Base-by-base conservation (phyloP, 1,140 invertebrate genomes). In the Cataglyphis hispanica region DNA sequence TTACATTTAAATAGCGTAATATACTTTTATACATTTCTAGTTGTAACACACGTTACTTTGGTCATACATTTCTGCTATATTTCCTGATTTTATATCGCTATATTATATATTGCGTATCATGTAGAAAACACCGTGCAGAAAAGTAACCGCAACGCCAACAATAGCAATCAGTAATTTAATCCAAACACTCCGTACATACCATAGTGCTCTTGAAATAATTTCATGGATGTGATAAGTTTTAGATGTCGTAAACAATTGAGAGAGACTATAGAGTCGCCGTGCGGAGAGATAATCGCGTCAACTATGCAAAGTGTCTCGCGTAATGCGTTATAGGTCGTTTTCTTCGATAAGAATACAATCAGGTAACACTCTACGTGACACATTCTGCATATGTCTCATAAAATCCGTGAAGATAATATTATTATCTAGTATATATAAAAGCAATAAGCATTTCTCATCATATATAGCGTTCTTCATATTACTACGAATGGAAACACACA, bases 191-290 rank as follows among this genome's bases (percentile, higher is more conserved):
- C 58, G 56, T 86, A 72, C 56, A 34, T 86, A 84, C 85, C 63
- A 69, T 80, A 75, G 87, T 80, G 53, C 37, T 69, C 72, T 72
- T 60, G 19, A 81, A 50, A 27, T 88, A 90, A 88, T 86, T 84
- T 70, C 58, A 34, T 83, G 66, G 43, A 90, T 90, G 89, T 90
- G 87, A 90, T 91, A 89, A 80, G 80, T 90, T 87, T 85, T 63
- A 84, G 34, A 60, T 25, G 74, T 86, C 67, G 74, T 86, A 58
- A 84, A 66, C 75, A 78, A 31, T 22, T 70, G 58, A 80, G 50
- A 80, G 46, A 50, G 46, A 50, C 67, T 77, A 87, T 87, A 91
- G 90, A 89, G 90, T 91, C 90, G 90, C 91, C 90, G 90, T 91
- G 87, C 91, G 85, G 64, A 70, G 58, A 66, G 87, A 43, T 74